These are phyloP conservation scores for Caenorhabditis remanei DNA, from an alignment of 1,140 invertebrate species.

Conservation along the genomic window DNA sequence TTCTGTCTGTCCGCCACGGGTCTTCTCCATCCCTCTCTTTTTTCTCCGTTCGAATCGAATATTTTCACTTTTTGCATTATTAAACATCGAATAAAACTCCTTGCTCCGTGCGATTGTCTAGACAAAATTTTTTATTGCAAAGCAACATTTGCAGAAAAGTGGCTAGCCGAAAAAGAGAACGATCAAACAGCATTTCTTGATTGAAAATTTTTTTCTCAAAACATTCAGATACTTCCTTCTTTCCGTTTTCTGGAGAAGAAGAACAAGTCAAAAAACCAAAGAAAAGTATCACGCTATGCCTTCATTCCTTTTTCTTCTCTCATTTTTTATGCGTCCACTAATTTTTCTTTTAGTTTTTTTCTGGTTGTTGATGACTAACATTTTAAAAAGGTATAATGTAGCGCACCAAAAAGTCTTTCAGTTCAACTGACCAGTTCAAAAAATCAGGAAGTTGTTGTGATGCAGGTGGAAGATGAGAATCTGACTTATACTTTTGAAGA, in stretches of 20 bases:
- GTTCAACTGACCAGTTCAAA: background rate
- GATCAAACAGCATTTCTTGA: conserved; percentile 9
- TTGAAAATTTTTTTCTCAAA: background rate
- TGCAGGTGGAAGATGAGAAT: background rate
- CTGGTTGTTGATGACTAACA: background rate
- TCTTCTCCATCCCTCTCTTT: background rate
- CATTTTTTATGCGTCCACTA: background rate
- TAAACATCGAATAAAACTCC: background rate
- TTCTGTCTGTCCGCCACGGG: background rate
- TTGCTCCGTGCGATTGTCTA: background rate
- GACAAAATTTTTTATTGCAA: conserved; percentile 21
- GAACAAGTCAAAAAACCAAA: background rate
- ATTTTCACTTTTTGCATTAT: too few species aligned
- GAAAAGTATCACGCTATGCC: background rate
- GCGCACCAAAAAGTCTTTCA: background rate
- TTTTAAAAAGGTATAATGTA: background rate
- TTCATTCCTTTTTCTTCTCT: background rate
- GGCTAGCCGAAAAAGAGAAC: background rate
- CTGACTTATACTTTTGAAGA: background rate
- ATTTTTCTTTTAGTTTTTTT: background rate
- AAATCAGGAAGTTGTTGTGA: background rate
- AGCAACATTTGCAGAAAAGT: background rate
- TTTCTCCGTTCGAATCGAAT: background rate
- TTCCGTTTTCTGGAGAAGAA: background rate
- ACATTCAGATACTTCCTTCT: conserved; percentile 7